Base-by-base conservation (phyloP, 1,140 invertebrate genomes). In the Octopus bimaculoides region DNA sequence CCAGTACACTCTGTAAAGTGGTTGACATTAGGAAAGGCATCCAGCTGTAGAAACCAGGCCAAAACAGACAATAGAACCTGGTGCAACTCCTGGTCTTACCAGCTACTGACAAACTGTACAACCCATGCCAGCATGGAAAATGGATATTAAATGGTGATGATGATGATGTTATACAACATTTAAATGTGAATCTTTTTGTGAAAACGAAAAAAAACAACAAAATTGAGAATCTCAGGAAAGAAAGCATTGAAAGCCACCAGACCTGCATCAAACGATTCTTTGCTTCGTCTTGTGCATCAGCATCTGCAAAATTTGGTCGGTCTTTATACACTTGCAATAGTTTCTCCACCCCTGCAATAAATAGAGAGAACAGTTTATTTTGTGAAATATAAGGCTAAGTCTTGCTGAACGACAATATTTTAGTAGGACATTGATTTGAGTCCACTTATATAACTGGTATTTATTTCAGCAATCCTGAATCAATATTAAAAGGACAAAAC, bases 281-380 rank as follows among this genome's bases (percentile, higher is more conserved):
- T 10, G 97, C 95, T 85, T 96, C 97, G 86, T 97, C 95, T 83
- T 97, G 95, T 41, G 95, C 95, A 86, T 97, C 96, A 85, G 96
- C 94, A 55, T 94, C 93, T 41, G 95, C 96, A 89, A 96, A 96
- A 71, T 93, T 96, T 0, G 96, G 95, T n/a, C 95, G 95, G 87
- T 95, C 93, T 84, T 95, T 94, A 79, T 98, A 94, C n/a, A 96
- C 96, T 87, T 95, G 93, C 1, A 96, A 95, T 5, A 98, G 91
- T 80, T 96, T 97, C 87, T 97, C 95, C 7, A 98, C 91, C 0
- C 90, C 89, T 90, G 80, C 2, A 81, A 80, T 78, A 88, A 91
- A 86, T 79, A 8, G 75, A 12, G 3, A 69, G 26, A 41, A 41
- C 26, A 41, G 26, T 41, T 41, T 41, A 41, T 41, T 0, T 41